Conservation (phyloP, 2,797 vertebrate genomes). For the Hyperoplus immaculatus region DNA sequence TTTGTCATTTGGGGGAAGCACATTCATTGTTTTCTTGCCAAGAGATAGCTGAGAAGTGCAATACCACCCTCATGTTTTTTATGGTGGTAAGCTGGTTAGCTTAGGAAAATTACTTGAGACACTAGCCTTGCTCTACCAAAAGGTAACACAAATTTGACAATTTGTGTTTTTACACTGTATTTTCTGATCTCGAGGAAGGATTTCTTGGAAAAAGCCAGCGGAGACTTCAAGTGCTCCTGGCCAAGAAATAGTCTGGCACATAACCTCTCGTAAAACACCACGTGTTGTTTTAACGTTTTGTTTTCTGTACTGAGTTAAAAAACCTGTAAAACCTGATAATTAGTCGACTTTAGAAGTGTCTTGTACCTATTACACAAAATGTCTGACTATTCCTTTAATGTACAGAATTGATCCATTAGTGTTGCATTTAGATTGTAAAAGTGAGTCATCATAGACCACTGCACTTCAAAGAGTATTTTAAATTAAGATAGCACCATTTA, state of each 20-base stretch:
- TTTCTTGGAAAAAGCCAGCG: too few species aligned
- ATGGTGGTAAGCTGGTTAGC: background rate
- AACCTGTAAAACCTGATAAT: too few species aligned
- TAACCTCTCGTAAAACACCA: too few species aligned
- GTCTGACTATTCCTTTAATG: conserved; percentile 22
- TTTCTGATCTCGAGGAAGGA: too few species aligned
- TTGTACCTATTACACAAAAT: background rate
- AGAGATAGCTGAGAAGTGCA: background rate
- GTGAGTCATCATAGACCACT: background rate
- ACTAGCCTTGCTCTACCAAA: background rate
- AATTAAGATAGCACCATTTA: conserved; percentile 70
- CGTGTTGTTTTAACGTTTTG: too few species aligned
- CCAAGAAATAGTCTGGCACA: too few species aligned
- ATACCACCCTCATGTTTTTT: background rate
- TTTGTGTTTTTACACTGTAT: too few species aligned
- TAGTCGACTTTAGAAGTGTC: background rate
- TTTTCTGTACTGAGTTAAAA: too few species aligned
- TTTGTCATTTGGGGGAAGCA: background rate
- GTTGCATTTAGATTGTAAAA: conserved; percentile 31
- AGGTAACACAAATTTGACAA: background rate
- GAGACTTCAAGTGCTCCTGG: too few species aligned
- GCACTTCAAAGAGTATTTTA: conserved; percentile 24
- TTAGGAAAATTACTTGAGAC: conserved; percentile 9
- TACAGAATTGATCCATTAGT: conserved; percentile 12
- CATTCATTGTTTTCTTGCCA: too few species aligned